A percentile compares a stretch with the other conserved stretches of the same genome.
Evolutionary conservation across 2,113 vertebrate species (phyloP).

Genomic region (Coptodon bakossiorum): DNA sequence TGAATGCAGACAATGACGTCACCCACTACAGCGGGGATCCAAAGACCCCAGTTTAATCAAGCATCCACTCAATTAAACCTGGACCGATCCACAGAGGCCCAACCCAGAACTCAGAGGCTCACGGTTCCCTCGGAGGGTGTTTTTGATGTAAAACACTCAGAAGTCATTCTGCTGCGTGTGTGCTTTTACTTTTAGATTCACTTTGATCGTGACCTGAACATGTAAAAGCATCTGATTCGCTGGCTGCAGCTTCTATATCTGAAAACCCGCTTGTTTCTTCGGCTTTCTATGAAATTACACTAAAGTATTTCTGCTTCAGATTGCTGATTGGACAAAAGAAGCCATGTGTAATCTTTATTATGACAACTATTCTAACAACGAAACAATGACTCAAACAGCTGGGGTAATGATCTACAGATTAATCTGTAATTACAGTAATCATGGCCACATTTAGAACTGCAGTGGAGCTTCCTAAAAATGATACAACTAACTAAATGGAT

Average conservation of each 20-base stretch:
- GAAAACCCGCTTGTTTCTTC: neutral
- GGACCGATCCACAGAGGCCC: neutral
- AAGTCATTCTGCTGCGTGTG: neutral
- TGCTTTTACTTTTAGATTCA: neutral
- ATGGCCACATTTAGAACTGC: neutral
- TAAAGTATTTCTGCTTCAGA: neutral
- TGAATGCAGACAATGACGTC: neutral
- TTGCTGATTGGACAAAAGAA: neutral
- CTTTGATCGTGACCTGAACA: neutral
- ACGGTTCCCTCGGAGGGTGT: accelerated
- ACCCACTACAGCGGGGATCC: neutral
- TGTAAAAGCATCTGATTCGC: neutral
- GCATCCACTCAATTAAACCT: neutral
- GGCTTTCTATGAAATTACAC: neutral
- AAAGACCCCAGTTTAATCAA: neutral
- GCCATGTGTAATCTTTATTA: neutral
- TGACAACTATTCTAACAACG: neutral
- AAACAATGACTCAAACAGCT: neutral
- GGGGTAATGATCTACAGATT: neutral
- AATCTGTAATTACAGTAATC: neutral
- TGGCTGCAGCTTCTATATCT: neutral
- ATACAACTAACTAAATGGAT: neutral
- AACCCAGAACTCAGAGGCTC: neutral
- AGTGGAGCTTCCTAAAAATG: neutral
- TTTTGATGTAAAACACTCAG: accelerated